phyloP scores from a whole-genome alignment of 2,888 invertebrate genomes.

The Diabrotica balteata region DNA sequence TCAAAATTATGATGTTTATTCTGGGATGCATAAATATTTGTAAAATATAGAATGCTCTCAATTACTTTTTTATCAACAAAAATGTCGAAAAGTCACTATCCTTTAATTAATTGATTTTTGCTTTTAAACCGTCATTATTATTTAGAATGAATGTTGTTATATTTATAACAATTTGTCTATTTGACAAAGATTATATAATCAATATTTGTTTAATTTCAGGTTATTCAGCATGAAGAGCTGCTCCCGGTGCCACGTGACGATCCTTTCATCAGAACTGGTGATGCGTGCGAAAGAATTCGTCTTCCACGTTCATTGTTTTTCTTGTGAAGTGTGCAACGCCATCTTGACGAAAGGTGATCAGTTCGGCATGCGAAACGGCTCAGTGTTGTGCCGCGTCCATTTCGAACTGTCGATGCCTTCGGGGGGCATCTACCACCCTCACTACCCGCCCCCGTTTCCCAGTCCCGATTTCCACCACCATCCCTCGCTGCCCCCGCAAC shows the following conservation, averaged over 20 bases:
- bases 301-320: constrained; percentile 95
- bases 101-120: too few species aligned
- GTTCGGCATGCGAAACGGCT: constrained; percentile 89
- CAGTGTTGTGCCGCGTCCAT: constrained; percentile 84
- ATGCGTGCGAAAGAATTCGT: constrained; percentile 93
- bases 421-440: constrained; percentile 64
- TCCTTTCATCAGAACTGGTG: constrained; percentile 90
- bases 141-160: too few species aligned
- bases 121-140: too few species aligned
- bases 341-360: constrained; percentile 92
- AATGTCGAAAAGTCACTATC: too few species aligned
- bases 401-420: constrained; percentile 66
- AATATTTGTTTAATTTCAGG: constrained; percentile 66
- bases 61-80: too few species aligned
- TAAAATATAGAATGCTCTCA: too few species aligned
- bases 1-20: too few species aligned
- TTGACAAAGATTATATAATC: too few species aligned
- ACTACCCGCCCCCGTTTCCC: constrained; percentile 60
- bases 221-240: constrained; percentile 90
- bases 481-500: constrained; percentile 62
- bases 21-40: too few species aligned
- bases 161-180: constrained; percentile 2
- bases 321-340: constrained; percentile 86
- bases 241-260: constrained; percentile 87
- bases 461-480: constrained; percentile 60